A percentile compares a stretch with the other conserved stretches of the same genome.
phyloP scores from a whole-genome alignment of 2,113 vertebrate genomes.

The Dryoscopus gambensis region DNA sequence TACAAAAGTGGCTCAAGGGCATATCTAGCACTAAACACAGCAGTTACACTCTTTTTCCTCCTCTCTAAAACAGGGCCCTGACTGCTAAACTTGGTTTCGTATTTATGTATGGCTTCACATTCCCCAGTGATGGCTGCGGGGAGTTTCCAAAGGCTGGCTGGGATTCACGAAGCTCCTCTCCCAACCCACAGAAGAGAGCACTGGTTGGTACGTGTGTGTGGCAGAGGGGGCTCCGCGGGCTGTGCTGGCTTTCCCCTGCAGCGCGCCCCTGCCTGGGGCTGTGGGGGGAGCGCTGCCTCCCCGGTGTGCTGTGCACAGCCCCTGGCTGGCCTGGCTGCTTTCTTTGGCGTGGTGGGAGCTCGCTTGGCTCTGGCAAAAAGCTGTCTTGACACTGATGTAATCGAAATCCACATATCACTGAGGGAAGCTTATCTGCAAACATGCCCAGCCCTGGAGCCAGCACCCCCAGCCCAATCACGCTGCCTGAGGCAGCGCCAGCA shows the following conservation, averaged over 20 bases:
- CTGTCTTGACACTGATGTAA: constrained; percentile 31
- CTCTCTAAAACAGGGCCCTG: neutral
- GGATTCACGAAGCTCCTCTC: neutral
- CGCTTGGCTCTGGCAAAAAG: neutral
- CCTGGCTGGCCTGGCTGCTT: neutral
- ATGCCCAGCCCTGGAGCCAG: neutral
- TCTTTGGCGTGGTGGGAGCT: neutral
- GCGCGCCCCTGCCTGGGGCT: neutral
- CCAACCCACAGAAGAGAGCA: accelerated
- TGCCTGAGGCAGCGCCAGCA: neutral
- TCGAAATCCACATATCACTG: neutral
- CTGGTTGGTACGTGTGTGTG: accelerated
- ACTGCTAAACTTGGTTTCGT: accelerated
- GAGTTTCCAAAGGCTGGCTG: neutral
- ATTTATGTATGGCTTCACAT: accelerated
- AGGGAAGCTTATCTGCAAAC: constrained; percentile 12
- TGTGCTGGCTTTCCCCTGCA: neutral
- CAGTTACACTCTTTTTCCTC: neutral
- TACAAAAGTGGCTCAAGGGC: neutral
- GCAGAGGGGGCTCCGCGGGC: neutral
- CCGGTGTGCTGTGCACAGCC: accelerated
- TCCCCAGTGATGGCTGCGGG: neutral
- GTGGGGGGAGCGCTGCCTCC: neutral
- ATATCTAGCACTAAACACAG: neutral
- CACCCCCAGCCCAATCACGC: accelerated